Base-by-base conservation (phyloP, 1,140 invertebrate genomes). In the Sipha flava region DNA sequence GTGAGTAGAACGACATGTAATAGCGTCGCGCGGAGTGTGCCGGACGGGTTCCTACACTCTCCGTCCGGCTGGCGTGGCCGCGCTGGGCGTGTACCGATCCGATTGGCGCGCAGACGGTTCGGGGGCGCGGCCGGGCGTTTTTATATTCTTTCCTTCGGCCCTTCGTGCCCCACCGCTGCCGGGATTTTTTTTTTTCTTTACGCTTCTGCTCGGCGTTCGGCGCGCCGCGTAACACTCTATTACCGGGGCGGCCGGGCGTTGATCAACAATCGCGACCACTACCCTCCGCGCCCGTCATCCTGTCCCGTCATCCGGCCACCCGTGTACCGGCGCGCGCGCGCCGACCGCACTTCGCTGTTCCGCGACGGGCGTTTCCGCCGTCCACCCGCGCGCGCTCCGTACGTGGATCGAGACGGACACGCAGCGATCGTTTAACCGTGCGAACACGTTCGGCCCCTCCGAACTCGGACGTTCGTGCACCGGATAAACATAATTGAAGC, bases 191-290 rank as follows among this genome's bases (percentile, higher is more conserved):
- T 21, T 29, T 66, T 66, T 40, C 37, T 26, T 1, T 5, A 4
- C 9, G 16, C 3, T 9, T 52, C 31, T 47, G 2, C 26, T 23
- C 23, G 1, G 0, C 45, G 7, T 23, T 31, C 3, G 2, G 21
- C 43, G 23, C 16, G 18, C 34, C 10, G 21, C n/a, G 62, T 21
- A 40, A 34, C 26, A 57, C 47, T 5, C 26, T 73, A 54, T 73
- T 73, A 73, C 49, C 37, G 18, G 9, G 47, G 70, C 29, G 23
- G 40, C 40, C 68, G 31, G n/a, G 72, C 49, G 72, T 77, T 43
- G 72, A 77, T 77, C 72, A 77, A 77, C 72, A 77, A 57, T 57
- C 49, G 52, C 72, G 31, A 14, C 54, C 54, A 21, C n/a, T 3
- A 4, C 18, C 54, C 7, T 23, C 3, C 72, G 6, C 45, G 29